Evolutionary conservation across 2,797 vertebrate species (phyloP), one percentile per base, ranked within the genome.

Genomic region (Coccyzus lansbergi): DNA sequence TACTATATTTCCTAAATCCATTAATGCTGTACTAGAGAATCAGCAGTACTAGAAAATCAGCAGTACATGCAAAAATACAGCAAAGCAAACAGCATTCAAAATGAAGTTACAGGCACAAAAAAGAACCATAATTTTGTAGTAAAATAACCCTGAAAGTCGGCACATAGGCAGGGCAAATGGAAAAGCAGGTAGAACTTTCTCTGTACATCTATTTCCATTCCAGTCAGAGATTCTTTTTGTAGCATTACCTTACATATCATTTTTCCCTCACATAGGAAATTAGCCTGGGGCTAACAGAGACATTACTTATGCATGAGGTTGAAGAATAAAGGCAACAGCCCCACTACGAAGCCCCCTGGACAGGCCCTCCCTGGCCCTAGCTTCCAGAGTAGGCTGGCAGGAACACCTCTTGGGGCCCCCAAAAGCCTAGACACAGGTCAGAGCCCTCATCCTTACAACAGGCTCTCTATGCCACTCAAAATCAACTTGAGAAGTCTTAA

Each of bases 401-500:
- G 28, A 68, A 55, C 4, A 11, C 5, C 33, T 10, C 7, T 26
- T 0, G 0, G 21, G 26, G 11, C 7, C n/a, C 33, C 62, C 1
- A 0, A 62, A 80, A 55, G 24, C n/a, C 31, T 34, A 22, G 14
- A n/a, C 29, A 44, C 38, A 72, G 46, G 25, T 38, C 58, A 46
- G 38, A 63, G 34, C 20, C 22, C 15, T 49, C 34, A 10, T 9
- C 31, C 17, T n/a, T 18, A 7, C 19, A 14, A 20, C 55, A 12
- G 15, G 46, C 42, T 9, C 44, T 83, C 64, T 31, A 12, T 18
- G 34, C n/a, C 29, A 7, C 0, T 0, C 26, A 36, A 67, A 67
- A 56, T 5, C n/a, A 68, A 28, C n/a, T 19, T 20, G 4, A 40
- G 7, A 70, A 56, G 14, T 36, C 49, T 44, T 18, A 11, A 16